Base-by-base conservation (phyloP, 2,113 vertebrate genomes). In the Aix galericulata region DNA sequence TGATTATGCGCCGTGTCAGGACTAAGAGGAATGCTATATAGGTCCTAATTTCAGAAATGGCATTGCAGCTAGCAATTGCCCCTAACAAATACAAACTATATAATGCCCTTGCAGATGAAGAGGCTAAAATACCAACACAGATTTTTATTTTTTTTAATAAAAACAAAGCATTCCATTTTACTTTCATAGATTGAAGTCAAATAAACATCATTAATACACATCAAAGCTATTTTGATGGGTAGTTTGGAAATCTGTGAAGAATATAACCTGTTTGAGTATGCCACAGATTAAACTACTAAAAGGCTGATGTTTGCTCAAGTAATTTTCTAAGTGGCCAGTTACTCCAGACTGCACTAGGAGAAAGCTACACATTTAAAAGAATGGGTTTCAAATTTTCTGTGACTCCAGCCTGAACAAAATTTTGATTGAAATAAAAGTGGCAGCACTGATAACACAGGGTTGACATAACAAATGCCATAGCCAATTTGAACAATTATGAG, bases 391-490 rank as follows among this genome's bases (percentile, higher is more conserved):
- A 94, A 73, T 93, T 93, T 93, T 93, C 79, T 71, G 40, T 76
- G 66, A 88, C 48, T 96, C 59, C 85, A 82, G 94, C 94, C 88
- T 85, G 42, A 82, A 86, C 59, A 91, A 91, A 90, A 91, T 80
- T 89, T 94, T 93, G 88, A 96, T 81, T 91, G 94, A 96, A 96
- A 91, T 93, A 88, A 46, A 88, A 95, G 90, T 94, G 92, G 89
- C 90, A 96, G 94, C 95, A 93, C 72, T 90, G 94, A 96, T 94
- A 93, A 96, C 88, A 93, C 84, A 86, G 93, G 86, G 94, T 93
- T 94, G 90, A 94, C 96, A 94, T 93, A 94, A 95, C 79, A 94
- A 96, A 95, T 86, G 88, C 86, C 88, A 95, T 81, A 96, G 95
- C 91, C 94, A 96, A 86, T 92, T 83, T 78, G 94, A 96, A 95